Base-by-base conservation (phyloP, 2,113 vertebrate genomes). In the Eidolon helvum region DNA sequence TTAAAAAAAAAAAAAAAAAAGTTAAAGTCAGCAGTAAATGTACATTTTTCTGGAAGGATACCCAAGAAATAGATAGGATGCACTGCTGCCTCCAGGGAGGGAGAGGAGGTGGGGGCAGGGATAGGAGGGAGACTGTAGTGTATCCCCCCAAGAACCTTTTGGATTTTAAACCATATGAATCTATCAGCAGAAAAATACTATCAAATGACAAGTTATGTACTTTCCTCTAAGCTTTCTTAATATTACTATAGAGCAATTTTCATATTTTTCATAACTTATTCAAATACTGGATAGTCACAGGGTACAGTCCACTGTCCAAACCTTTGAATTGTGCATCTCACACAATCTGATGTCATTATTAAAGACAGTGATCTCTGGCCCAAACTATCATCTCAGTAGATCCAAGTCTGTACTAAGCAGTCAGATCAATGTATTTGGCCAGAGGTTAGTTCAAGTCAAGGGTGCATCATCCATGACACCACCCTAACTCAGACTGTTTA, bases 1-100 rank as follows among this genome's bases (percentile, higher is more conserved):
- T 57, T 3, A 50, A 50, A 50, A 50, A 50, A 50, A 50, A 16
- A 50, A 16, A 50, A 50, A 50, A 97, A 26, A 63, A 28, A 38
- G 61, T 96, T 91, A 86, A 33, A 26, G 53, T 87, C 50, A 48
- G 69, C n/a, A 55, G 45, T 72, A 68, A 96, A 38, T 28, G 45
- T 33, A 57, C 35, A 14, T 5, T 0, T 0, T 3, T 66, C 90
- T 79, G 2, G 16, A 38, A 72, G 4, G 16, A 3, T 0, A 45
- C 45, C 50, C 53, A 21, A 83, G 50, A 26, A 87, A 30, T 0
- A 0, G 0, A 30, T 0, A 0, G 0, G 53, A 22, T 43, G 19
- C 45, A 45, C 79, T 3, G 69, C 69, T 2, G 10, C 38, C 7
- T 61, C 72, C 43, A 43, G 50, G 57, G 26, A 43, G 50, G 57